phyloP scores from a whole-genome alignment of 2,113 vertebrate genomes.

The Clarias gariepinus region DNA sequence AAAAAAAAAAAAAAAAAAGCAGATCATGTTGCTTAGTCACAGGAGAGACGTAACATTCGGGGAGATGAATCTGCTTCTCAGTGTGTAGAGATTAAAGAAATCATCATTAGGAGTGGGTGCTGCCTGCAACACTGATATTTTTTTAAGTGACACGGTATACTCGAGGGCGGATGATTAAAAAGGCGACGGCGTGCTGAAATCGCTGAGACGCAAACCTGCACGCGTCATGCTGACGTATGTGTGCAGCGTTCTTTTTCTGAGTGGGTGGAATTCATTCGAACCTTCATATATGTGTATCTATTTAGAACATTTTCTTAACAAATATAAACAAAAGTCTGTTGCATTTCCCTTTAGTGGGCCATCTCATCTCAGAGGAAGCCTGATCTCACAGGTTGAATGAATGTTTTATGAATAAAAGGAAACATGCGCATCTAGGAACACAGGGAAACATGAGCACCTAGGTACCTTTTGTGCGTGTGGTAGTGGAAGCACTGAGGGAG shows the following conservation, averaged over 20 bases:
- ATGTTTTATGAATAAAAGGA: not conserved
- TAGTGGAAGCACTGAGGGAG: conserved; percentile 79
- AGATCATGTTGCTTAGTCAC: not conserved
- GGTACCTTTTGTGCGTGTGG: conserved; percentile 85
- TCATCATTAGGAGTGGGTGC: not conserved
- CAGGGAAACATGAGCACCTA: conserved; percentile 4
- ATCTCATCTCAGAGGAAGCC: not conserved
- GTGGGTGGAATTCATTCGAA: not conserved
- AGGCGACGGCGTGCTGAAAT: not conserved
- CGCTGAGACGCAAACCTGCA: not conserved
- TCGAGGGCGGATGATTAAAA: not conserved
- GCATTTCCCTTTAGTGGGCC: not conserved
- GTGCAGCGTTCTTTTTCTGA: not conserved
- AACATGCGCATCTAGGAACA: conserved; percentile 60
- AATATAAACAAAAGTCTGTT: conserved; percentile 10
- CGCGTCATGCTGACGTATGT: not conserved
- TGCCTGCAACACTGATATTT: not conserved
- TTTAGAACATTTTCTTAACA: conserved; percentile 43
- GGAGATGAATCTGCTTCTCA: not conserved
- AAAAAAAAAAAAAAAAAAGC: not conserved
- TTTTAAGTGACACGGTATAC: not conserved
- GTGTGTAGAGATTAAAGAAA: not conserved
- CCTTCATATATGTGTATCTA: conserved; percentile 52
- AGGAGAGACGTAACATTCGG: not conserved
- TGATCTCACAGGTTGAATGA: not conserved